Percentiles rank a stretch among this genome's conserved stretches.
phyloP scores from a whole-genome alignment of 2,888 invertebrate species.

The Ophioninae sp. region DNA sequence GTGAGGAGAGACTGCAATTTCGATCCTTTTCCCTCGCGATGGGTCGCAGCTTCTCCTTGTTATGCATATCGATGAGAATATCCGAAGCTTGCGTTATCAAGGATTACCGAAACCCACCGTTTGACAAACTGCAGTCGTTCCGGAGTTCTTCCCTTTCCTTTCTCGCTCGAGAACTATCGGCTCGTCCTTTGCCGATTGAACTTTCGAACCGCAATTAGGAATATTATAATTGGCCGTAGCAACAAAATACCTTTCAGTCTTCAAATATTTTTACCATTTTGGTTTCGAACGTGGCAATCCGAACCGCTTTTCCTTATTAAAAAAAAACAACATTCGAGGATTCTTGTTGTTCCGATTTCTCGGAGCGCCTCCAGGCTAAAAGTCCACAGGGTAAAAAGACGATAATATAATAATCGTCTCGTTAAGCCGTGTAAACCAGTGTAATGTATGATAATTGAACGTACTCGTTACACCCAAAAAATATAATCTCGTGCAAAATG shows the following conservation, averaged over 20 bases:
- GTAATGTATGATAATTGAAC: background rate
- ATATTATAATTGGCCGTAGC: background rate
- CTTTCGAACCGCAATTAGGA: no score
- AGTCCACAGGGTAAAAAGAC: background rate
- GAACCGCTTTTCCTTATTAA: no score
- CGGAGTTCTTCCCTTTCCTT: slow-evolving; percentile 53
- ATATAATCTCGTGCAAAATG: slow-evolving; percentile 30
- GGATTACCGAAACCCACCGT: slow-evolving; percentile 77
- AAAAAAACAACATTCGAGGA: background rate
- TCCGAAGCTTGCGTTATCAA: slow-evolving; percentile 75
- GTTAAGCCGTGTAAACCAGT: background rate
- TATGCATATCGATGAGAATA: slow-evolving; percentile 38
- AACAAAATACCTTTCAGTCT: background rate
- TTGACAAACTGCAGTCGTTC: slow-evolving; percentile 69
- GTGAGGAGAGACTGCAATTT: slow-evolving; percentile 8
- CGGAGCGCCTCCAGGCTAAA: background rate
- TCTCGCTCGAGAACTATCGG: slow-evolving; percentile 2
- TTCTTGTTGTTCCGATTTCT: background rate
- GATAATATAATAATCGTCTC: background rate
- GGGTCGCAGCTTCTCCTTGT: slow-evolving; percentile 41
- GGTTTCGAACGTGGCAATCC: no score
- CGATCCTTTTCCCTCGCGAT: slow-evolving; percentile 58
- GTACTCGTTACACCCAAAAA: background rate
- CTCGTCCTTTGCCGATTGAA: background rate
- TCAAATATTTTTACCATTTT: background rate